Conservation (phyloP, 2,888 invertebrate species). For the Caenorhabditis zanzibari region DNA sequence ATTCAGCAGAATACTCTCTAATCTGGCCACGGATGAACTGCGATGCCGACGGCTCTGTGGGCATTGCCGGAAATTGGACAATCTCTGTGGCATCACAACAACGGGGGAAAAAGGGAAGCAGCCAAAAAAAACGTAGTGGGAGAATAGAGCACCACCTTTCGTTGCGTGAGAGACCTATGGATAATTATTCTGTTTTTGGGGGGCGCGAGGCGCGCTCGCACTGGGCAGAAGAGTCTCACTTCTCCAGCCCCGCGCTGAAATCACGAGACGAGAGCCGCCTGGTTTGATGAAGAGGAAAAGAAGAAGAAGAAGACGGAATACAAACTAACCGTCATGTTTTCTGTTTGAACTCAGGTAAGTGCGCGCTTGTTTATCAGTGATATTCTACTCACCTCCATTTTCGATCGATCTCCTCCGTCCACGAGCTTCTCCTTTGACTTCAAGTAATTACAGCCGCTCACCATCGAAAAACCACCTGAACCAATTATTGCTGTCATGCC, state of each 20-base stretch:
- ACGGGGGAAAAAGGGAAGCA: neutral
- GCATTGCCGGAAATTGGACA: constrained; percentile 37
- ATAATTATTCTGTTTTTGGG: constrained; percentile 57
- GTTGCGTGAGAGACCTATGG: neutral
- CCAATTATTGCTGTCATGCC: neutral
- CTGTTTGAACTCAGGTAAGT: neutral
- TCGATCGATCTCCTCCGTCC: neutral
- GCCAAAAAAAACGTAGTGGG: neutral
- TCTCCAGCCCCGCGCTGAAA: constrained; percentile 18
- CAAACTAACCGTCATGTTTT: constrained; percentile 37
- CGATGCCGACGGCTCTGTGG: constrained; percentile 2
- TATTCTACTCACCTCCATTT: constrained; percentile 45
- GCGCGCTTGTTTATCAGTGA: neutral
- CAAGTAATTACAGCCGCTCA: constrained; percentile 37
- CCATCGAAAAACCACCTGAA: constrained; percentile 51
- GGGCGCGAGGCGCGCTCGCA: constrained; percentile 18
- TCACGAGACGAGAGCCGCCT: constrained; percentile 38
- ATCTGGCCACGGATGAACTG: constrained; percentile 10
- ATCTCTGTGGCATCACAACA: constrained; percentile 27
- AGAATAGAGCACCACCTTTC: constrained; percentile 23
- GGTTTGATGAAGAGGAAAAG: constrained; percentile 20
- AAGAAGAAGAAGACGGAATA: constrained; percentile 9
- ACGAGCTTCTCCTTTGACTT: constrained; percentile 16
- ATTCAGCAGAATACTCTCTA: constrained; percentile 33
- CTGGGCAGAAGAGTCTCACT: constrained; percentile 22